Percentiles rank a stretch among this genome's conserved stretches.
phyloP scores from a whole-genome alignment of 2,888 invertebrate species.

The Drosophila acutilabella region DNA sequence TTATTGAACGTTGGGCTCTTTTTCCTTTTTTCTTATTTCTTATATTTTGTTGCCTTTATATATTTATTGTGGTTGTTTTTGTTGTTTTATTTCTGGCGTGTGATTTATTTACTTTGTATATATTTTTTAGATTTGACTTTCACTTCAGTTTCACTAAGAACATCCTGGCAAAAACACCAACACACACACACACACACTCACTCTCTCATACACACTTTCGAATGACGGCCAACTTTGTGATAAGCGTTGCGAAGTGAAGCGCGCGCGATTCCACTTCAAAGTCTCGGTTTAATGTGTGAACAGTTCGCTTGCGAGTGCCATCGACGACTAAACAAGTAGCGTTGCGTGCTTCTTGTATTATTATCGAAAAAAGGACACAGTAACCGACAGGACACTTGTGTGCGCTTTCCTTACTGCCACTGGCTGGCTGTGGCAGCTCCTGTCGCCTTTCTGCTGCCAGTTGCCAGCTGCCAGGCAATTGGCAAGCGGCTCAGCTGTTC shows the following conservation, averaged over 20 bases:
- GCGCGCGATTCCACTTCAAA: conserved; percentile 55
- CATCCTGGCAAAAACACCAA: conserved; percentile 33
- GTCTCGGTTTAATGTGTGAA: conserved; percentile 26
- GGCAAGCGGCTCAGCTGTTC: conserved; percentile 62
- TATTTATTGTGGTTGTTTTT: conserved; percentile 14
- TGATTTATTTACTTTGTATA: conserved; percentile 71
- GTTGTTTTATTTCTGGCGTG: conserved; percentile 48
- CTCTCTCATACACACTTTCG: conserved; percentile 33
- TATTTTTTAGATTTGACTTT: conserved; percentile 57
- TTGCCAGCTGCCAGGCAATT: conserved; percentile 51
- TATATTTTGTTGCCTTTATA: conserved; percentile 10
- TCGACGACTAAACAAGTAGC: conserved; percentile 75
- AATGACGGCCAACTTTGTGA: conserved; percentile 57
- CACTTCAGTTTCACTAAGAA: conserved; percentile 54
- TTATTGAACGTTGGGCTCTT: conserved; percentile 33
- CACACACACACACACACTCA: conserved; percentile 12
- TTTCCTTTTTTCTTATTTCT: conserved; percentile 16
- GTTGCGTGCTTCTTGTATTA: conserved; percentile 62
- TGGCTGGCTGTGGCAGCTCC: conserved; percentile 42
- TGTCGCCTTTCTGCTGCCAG: conserved; percentile 45
- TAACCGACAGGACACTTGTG: conserved; percentile 72
- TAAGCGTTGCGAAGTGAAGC: conserved; percentile 69
- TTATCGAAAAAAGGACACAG: conserved; percentile 48
- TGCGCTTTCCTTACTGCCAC: conserved; percentile 59
- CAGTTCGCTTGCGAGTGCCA: conserved; percentile 77